A percentile compares a stretch with the other conserved stretches of the same genome.
phyloP scores from a whole-genome alignment of 2,888 invertebrate genomes.

The Trichogramma evanescens region DNA sequence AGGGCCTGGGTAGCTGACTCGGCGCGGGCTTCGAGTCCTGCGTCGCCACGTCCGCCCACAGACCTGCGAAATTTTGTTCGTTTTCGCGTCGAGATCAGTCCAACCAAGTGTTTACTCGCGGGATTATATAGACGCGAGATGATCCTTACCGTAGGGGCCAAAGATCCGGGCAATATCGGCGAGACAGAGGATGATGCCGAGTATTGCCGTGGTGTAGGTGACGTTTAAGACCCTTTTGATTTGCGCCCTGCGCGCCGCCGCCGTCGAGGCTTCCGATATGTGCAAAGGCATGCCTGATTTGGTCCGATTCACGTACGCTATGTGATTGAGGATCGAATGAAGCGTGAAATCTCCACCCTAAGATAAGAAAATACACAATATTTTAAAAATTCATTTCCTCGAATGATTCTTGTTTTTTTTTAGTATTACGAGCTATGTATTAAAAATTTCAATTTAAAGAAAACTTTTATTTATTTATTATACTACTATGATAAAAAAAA shows the following conservation, averaged over 20 bases:
- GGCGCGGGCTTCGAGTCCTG: constrained; percentile 29
- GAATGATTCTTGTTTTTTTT: too few relatives aligned
- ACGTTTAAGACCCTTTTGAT: constrained; percentile 50
- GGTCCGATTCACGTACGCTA: constrained; percentile 51
- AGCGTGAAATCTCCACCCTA: constrained; percentile 47
- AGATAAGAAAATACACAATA: constrained; percentile 13
- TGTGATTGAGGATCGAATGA: constrained; percentile 52
- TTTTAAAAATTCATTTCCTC: not conserved
- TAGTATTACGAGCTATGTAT: too few relatives aligned
- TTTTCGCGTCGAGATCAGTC: too few relatives aligned
- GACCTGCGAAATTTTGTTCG: constrained; percentile 26
- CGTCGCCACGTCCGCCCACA: constrained; percentile 34
- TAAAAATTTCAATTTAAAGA: too few relatives aligned
- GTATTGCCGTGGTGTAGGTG: constrained; percentile 50
- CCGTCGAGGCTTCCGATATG: constrained; percentile 38
- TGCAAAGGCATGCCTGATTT: constrained; percentile 41
- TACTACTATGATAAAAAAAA: too few relatives aligned
- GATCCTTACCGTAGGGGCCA: constrained; percentile 49
- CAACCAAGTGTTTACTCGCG: not conserved
- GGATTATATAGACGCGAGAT: not conserved
- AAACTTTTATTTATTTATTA: too few relatives aligned
- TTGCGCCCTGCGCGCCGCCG: constrained; percentile 42
- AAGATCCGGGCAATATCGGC: constrained; percentile 50
- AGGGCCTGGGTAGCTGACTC: constrained; percentile 41
- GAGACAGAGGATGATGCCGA: constrained; percentile 51